Evolutionary conservation across 1,140 invertebrate genomes (phyloP).

Genomic region (Lepidurus couesii): DNA sequence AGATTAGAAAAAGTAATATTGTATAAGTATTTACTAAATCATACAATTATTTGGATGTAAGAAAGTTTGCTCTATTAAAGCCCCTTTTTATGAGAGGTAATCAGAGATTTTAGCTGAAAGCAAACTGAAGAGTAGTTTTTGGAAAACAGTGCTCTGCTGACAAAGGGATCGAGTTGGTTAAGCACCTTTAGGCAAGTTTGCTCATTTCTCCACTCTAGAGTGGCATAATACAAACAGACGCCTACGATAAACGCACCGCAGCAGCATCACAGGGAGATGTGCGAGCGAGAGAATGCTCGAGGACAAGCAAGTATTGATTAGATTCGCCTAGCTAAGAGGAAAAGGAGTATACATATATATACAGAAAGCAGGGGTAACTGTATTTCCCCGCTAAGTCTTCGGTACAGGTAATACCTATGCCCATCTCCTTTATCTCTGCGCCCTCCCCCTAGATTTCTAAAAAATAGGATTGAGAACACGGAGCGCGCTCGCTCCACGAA

Average conservation of each 20-base stretch:
- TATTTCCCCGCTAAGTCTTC: background rate
- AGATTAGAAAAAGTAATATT: too few relatives aligned
- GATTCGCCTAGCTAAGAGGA: background rate
- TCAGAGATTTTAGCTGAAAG: too few relatives aligned
- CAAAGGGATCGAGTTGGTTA: slow-evolving; percentile 2
- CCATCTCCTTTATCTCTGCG: background rate
- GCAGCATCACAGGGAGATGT: background rate
- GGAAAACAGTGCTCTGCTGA: background rate
- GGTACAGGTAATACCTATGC: background rate
- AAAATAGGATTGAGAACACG: too few relatives aligned
- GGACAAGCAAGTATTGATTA: slow-evolving; percentile 19
- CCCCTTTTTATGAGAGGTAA: too few relatives aligned
- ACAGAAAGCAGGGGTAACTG: background rate
- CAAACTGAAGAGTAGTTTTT: background rate
- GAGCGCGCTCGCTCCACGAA: too few relatives aligned
- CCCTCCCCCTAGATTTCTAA: background rate
- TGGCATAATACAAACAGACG: slow-evolving; percentile 22
- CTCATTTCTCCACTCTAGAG: slow-evolving; percentile 13
- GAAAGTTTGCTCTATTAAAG: too few relatives aligned
- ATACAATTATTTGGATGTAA: too few relatives aligned
- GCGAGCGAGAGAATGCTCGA: background rate
- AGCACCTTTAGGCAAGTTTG: slow-evolving; percentile 4
- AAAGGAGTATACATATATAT: background rate
- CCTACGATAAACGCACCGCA: slow-evolving; percentile 13
- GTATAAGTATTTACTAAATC: too few relatives aligned